Evolutionary conservation across 2,888 invertebrate genomes (phyloP).

Genomic region (Agrilus biguttatus): DNA sequence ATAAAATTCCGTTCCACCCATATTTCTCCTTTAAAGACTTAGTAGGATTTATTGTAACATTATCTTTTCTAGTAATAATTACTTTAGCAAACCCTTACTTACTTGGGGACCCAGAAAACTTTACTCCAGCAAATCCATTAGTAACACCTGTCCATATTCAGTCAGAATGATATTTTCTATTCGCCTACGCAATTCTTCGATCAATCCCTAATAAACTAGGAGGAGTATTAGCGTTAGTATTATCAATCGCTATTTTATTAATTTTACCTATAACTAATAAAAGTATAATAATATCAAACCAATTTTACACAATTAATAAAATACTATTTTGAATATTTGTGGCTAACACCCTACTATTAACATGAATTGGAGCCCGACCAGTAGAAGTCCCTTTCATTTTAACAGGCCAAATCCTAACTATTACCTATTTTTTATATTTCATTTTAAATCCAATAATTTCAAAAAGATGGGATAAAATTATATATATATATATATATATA

Average conservation of each 20-base stretch:
- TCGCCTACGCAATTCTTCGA: constrained; percentile 70
- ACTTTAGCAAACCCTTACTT: constrained; percentile 41
- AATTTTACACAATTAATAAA: constrained; percentile 49
- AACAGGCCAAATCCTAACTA: constrained; percentile 44
- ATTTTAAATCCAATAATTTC: constrained; percentile 36
- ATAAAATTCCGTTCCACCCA: constrained; percentile 56
- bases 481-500: too few species aligned
- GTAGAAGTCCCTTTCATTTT: constrained; percentile 52
- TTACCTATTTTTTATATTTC: constrained; percentile 44
- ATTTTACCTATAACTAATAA: constrained; percentile 41
- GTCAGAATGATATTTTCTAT: constrained; percentile 75
- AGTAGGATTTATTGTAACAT: constrained; percentile 43
- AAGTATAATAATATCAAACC: constrained; percentile 40
- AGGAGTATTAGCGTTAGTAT: constrained; percentile 50
- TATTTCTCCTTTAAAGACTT: constrained; percentile 52
- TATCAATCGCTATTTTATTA: constrained; percentile 53
- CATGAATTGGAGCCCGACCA: constrained; percentile 56
- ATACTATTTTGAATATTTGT: constrained; percentile 44
- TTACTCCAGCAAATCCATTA: constrained; percentile 52
- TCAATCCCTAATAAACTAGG: constrained; percentile 70
- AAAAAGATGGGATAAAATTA: constrained; percentile 40
- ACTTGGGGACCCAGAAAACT: constrained; percentile 60
- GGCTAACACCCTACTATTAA: constrained; percentile 43
- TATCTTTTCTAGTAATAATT: too few species aligned
- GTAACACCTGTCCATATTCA: constrained; percentile 60